Base-by-base conservation (phyloP, 2,888 invertebrate genomes). In the Lamellibrachia satsuma region DNA sequence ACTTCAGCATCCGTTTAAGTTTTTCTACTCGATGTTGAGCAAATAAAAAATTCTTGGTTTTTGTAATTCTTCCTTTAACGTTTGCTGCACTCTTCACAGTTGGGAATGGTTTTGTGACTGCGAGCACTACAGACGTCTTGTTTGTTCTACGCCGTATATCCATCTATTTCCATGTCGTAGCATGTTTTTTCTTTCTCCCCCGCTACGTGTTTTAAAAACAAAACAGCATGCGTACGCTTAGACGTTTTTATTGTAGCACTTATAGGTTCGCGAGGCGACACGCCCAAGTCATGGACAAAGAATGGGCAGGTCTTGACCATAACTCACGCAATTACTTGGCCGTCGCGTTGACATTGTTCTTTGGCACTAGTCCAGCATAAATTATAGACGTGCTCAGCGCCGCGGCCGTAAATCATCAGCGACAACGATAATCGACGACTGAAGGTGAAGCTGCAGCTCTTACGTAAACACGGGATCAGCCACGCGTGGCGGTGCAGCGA, bases 221-320 rank as follows among this genome's bases (percentile, higher is more conserved):
- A 75, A 75, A 75, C 75, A 75, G 75, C 75, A 75, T 75, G 75
- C 6, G 75, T 75, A n/a, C 75, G 15, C n/a, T 75, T 75, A 75
- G 15, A 75, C 15, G 22, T 75, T 75, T 75, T 75, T 75, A 15
- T 6, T 22, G 75, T 4, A 75, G 75, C 75, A 75, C 75, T 75
- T 75, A 75, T 75, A 75, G 22, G 75, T 75, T 75, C 22, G 75
- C 75, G 75, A 75, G 75, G n/a, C 75, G 75, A 75, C 75, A 75
- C 75, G 75, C 75, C 75, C 75, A 22, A 22, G 11, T 75, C 15
- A 15, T 1, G 15, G 0, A 75, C 75, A 75, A 75, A 75, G 75
- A 75, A 75, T 75, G 75, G 75, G 75, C n/a, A n/a, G 75, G 22
- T 15, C n/a, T 22, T 15, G n/a, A 75, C 4, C 75, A 75, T 75